These are phyloP conservation scores for Pholis gunnellus DNA, from an alignment of 2,113 vertebrate species.

Conservation along the genomic window DNA sequence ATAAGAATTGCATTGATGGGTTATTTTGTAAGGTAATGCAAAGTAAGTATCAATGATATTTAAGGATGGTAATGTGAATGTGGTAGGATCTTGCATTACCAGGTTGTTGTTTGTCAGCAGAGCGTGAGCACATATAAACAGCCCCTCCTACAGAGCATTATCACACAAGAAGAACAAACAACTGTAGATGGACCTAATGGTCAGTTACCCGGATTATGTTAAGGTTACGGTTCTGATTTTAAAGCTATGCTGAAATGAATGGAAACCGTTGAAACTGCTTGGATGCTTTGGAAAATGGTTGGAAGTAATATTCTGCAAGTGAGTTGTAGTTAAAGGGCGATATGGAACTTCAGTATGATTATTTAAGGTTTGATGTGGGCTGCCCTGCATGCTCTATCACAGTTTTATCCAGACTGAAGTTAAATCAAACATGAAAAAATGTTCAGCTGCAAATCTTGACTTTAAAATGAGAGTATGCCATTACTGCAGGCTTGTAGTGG, in stretches of 20 bases:
- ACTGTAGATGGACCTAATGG: background rate
- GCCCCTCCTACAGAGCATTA: background rate
- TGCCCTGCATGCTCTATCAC: background rate
- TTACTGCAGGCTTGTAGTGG: background rate
- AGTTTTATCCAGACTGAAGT: background rate
- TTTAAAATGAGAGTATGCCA: background rate
- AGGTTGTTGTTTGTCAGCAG: background rate
- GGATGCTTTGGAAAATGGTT: background rate
- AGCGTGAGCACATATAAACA: background rate
- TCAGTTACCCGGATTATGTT: background rate
- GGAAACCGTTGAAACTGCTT: background rate
- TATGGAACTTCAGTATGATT: background rate
- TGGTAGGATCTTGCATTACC: background rate
- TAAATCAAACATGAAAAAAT: background rate
- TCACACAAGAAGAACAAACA: background rate
- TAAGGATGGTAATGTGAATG: background rate
- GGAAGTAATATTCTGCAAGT: background rate
- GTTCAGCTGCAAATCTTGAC: background rate
- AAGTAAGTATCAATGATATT: background rate
- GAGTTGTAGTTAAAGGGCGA: background rate
- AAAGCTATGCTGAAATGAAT: background rate
- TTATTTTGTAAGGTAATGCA: background rate
- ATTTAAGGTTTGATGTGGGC: background rate
- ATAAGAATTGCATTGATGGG: background rate
- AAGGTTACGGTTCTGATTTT: background rate